Evolutionary conservation across 1,140 invertebrate species (phyloP), one percentile per base, ranked within the genome.

Genomic region (Doryteuthis pealeii): DNA sequence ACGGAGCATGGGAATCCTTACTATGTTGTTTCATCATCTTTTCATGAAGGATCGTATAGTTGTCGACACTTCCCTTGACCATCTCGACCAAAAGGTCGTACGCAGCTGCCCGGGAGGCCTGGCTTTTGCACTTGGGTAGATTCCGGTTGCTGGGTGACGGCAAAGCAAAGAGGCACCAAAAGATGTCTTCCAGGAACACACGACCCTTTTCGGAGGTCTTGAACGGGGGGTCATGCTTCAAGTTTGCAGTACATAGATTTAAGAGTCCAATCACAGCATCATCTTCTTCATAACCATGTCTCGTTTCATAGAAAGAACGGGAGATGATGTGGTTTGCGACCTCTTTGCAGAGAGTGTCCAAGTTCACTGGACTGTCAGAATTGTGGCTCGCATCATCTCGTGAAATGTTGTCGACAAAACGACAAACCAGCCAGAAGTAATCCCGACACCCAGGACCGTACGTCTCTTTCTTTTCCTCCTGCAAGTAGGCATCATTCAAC

Each of bases 381-480:
- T 93, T 93, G 14, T 76, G 72, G 31, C 67, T 72, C 6, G 82
- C 82, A 76, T 85, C 84, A 65, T 84, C 78, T 69, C 82, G 82
- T 10, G 82, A 82, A 31, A 87, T 81, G 72, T 81, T 83, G 81
- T 97, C 95, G 5, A 97, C 93, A 10, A 97, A 89, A 26, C 94
- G 90, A 80, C 95, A 95, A 1, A 96, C 89, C 0, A 97, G 88
- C 95, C 95, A 96, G 84, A 97, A 97, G 87, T 96, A 98, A 85
- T 98, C 96, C 30, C 95, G 88, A 87, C 95, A 97, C 6, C 95
- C 95, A 6, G 95, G 95, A 1, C 95, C 95, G 85, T 95, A 96
- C 0, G 95, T 94, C 82, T 96, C 95, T 83, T 96, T 96, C 2
- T 94, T 80, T 67, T 86, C 83, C 45, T 77, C 32, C 40, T 71